Base-by-base conservation (phyloP, 2,113 vertebrate species). In the Neopipo cinnamomea region DNA sequence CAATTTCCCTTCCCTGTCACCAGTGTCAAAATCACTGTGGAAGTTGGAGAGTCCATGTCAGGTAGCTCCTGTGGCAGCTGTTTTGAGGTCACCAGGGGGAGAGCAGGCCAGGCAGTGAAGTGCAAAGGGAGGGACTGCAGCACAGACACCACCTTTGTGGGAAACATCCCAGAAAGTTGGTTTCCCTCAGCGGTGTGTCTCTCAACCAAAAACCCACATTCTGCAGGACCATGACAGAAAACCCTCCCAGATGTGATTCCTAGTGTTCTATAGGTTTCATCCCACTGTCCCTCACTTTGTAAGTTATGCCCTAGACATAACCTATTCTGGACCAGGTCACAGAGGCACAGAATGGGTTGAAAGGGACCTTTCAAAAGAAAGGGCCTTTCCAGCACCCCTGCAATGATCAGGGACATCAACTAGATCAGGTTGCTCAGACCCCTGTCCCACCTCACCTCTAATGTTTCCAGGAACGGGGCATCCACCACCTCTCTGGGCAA, bases 221-320 rank as follows among this genome's bases (percentile, higher is more conserved):
- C 33, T 39, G 3, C 2, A 39, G 20, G 3, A 52, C 9, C 1
- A 0, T 4, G 5, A 8, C 21, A 55, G 55, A 31, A 74, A 68
- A 30, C 9, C 9, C 6, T 37, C 24, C 25, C 33, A 49, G 49
- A 22, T 10, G 10, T 27, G 50, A 21, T 14, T 68, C 41, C 5
- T 39, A 4, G 1, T 2, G 4, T 55, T 53, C 8, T 8, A 61
- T 44, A 37, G 6, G n/a, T 80, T 70, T 80, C 27, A 53, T 30
- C 19, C 33, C 1, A 0, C 3, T 46, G 30, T 14, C 4, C 10
- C 3, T 6, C 28, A 12, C 20, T 62, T 84, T 71, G 35, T 17
- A n/a, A 53, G 28, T 14, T 2, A 16, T 58, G 3, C 31, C 59
- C 10, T 9, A 35, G 11, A 11, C 1, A 4, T 21, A 44, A 4